Base-by-base conservation (phyloP, 1,140 invertebrate genomes). In the Drosophila varians region DNA sequence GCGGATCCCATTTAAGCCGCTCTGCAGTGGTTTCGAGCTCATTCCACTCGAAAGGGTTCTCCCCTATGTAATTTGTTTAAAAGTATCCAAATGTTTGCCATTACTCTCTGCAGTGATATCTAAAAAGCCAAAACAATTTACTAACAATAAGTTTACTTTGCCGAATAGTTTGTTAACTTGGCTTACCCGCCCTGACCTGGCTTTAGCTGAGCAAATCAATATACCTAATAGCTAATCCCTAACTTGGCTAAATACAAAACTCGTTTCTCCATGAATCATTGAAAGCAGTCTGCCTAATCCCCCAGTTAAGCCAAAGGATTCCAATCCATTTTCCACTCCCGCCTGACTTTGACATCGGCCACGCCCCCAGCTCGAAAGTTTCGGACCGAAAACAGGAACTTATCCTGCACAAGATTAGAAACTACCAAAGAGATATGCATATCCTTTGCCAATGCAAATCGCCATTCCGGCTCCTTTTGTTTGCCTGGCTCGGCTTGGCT, bases 401-500 rank as follows among this genome's bases (percentile, higher is more conserved):
- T 65, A 51, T 47, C 40, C 55, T 55, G 56, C 58, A 62, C 53
- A 49, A 48, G 57, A 64, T 71, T 56, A 60, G 61, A 52, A 51
- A 55, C 34, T 54, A 49, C 45, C 26, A 34, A 66, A 34, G 12
- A 19, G 25, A 46, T 47, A 61, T 47, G 56, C 31, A 61, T 46
- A 53, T 43, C 46, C 34, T 18, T 52, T 53, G 57, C 34, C 58
- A 57, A 57, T 74, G 70, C 52, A 74, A 74, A 74, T 74, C 31
- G 56, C 43, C 2, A 31, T 28, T 8, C 40, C 49, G 23, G 56
- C 28, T 52, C 48, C 52, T 52, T 23, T 38, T 43, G 62, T 65
- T 65, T 18, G 16, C 53, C 31, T 55, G 48, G 14, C 55, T 62
- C 43, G 62, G 79, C 57, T 72, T 56, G 79, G 28, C 28, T 34